Conservation (phyloP, 2,888 invertebrate species). For the Pediacus dermestoides region DNA sequence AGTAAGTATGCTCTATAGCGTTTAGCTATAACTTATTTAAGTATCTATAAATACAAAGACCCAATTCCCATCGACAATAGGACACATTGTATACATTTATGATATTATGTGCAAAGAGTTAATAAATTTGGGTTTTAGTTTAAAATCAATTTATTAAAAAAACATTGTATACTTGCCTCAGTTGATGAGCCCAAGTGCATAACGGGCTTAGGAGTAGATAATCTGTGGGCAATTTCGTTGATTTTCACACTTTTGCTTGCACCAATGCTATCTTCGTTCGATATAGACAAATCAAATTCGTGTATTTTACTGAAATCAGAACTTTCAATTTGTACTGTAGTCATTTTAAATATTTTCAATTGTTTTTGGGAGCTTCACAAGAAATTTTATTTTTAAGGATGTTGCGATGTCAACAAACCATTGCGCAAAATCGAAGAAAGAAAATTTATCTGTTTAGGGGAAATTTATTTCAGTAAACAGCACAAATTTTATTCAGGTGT, state of each 20-base stretch:
- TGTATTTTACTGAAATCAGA: background rate
- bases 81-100: too few relatives aligned
- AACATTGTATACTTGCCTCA: conserved; percentile 47
- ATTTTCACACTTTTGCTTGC: conserved; percentile 22
- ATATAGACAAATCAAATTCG: conserved; percentile 19
- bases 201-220: conserved; percentile 51
- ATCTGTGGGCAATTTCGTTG: conserved; percentile 28
- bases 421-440: background rate
- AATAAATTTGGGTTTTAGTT: too few relatives aligned
- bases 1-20: too few relatives aligned
- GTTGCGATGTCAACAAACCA: background rate
- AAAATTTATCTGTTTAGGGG: too few relatives aligned
- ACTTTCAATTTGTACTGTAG: background rate
- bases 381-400: conserved; percentile 1
- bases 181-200: conserved; percentile 57
- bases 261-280: conserved; percentile 14
- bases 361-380: background rate
- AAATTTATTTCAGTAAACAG: too few relatives aligned
- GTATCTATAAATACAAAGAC: too few relatives aligned
- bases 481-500: too few relatives aligned
- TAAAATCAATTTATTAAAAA: too few relatives aligned
- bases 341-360: background rate
- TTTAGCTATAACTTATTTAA: too few relatives aligned
- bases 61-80: too few relatives aligned
- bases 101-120: too few relatives aligned